Percentiles rank a stretch among this genome's conserved stretches.
Conservation (phyloP, 2,888 invertebrate species). For the Ashinkailepas kermadecensis region DNA sequence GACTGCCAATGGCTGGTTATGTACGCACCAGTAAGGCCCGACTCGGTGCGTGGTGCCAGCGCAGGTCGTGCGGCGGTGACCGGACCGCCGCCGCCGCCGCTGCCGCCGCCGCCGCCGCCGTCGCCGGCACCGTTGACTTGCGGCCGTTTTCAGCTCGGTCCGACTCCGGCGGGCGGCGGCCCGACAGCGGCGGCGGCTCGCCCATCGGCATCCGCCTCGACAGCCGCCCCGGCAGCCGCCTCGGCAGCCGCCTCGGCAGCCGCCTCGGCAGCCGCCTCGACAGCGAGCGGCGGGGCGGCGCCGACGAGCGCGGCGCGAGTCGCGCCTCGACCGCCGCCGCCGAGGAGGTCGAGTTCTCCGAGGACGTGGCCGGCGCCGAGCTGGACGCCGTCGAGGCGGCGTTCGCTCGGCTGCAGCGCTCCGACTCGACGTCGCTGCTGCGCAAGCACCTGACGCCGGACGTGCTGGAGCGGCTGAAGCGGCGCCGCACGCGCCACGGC, state of each 20-base stretch:
- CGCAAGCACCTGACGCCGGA: constrained; percentile 65
- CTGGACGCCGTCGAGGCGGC: constrained; percentile 29
- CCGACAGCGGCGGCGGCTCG: background rate
- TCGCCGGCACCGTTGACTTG: background rate
- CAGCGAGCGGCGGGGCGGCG: background rate
- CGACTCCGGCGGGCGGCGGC: background rate
- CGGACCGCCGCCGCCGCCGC: background rate
- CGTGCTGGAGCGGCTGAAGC: constrained; percentile 65
- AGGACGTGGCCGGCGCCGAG: constrained; percentile 26
- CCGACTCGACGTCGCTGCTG: constrained; percentile 44
- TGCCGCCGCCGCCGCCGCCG: background rate
- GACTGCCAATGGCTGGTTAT: background rate
- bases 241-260: too few relatives aligned
- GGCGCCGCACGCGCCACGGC: constrained; percentile 69
- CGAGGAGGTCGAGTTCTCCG: constrained; percentile 31
- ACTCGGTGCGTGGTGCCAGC: too few relatives aligned
- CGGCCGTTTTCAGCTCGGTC: background rate
- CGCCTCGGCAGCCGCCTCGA: too few relatives aligned
- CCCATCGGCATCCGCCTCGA: background rate
- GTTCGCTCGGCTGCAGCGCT: constrained; percentile 28
- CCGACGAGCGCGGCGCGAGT: background rate
- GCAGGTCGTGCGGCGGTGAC: too few relatives aligned
- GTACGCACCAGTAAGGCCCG: background rate
- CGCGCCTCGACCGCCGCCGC: constrained; percentile 30
- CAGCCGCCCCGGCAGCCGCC: too few relatives aligned